Conservation (phyloP, 2,797 vertebrate genomes). For the Silurus lanzhouensis region DNA sequence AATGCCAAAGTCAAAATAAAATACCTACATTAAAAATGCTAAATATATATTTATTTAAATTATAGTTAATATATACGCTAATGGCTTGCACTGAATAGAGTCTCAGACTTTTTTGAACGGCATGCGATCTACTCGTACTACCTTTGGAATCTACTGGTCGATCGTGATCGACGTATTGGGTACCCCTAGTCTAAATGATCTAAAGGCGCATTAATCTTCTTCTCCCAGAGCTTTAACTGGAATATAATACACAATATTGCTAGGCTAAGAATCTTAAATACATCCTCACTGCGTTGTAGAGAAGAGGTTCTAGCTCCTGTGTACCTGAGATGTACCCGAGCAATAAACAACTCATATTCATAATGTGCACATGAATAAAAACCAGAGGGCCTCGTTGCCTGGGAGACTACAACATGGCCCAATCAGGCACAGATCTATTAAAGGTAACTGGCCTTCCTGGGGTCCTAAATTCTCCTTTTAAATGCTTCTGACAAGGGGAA, state of each 20-base stretch:
- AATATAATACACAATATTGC: neutral
- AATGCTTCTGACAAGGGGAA: constrained; percentile 43
- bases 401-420: constrained; percentile 25
- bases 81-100: no score
- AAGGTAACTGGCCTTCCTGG: constrained; percentile 49
- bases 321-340: neutral
- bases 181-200: neutral
- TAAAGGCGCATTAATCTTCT: neutral
- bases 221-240: neutral
- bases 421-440: constrained; percentile 38
- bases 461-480: constrained; percentile 50
- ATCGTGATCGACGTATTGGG: no score
- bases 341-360: constrained; percentile 30
- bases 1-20: no score
- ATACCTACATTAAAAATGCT: no score
- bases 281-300: no score
- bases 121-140: no score
- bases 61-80: no score
- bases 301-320: neutral
- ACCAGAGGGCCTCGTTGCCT: constrained; percentile 18
- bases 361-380: constrained; percentile 34
- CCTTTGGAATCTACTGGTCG: no score
- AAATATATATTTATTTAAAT: no score
- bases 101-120: no score
- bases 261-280: constrained; percentile 7